Evolutionary conservation across 2,797 vertebrate species (phyloP).

Genomic region (Anabacerthia variegaticeps): DNA sequence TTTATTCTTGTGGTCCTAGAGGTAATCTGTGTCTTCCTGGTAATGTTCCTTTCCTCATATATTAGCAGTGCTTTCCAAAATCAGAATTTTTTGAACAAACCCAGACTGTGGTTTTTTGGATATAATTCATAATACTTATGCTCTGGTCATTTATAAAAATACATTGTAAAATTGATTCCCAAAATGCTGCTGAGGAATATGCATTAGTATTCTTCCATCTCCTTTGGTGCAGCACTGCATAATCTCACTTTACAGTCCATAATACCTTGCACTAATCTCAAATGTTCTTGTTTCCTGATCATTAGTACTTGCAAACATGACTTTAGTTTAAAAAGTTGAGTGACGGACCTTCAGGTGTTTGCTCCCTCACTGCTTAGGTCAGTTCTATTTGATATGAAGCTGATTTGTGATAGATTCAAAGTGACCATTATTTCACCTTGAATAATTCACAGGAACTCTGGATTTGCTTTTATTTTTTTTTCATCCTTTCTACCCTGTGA

Average conservation of each 20-base stretch:
- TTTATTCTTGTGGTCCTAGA: background rate
- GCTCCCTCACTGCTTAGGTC: background rate
- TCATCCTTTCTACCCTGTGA: background rate
- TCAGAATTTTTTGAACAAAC: background rate
- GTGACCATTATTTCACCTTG: background rate
- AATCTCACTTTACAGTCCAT: background rate
- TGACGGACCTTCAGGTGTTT: background rate
- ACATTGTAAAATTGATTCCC: background rate
- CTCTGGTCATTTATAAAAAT: background rate
- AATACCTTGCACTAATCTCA: background rate
- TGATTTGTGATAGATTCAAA: background rate
- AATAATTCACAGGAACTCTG: background rate
- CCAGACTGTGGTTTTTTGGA: background rate
- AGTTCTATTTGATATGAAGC: background rate
- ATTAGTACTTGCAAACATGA: background rate
- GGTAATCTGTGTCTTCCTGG: background rate
- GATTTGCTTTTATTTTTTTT: background rate
- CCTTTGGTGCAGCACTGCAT: background rate
- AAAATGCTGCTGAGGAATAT: background rate
- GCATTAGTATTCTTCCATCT: background rate
- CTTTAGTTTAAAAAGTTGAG: background rate
- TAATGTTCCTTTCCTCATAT: background rate
- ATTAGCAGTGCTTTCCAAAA: background rate
- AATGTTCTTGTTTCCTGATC: background rate
- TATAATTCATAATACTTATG: background rate